Base-by-base conservation (phyloP, 1,140 invertebrate genomes). In the Pissodes strobi region DNA sequence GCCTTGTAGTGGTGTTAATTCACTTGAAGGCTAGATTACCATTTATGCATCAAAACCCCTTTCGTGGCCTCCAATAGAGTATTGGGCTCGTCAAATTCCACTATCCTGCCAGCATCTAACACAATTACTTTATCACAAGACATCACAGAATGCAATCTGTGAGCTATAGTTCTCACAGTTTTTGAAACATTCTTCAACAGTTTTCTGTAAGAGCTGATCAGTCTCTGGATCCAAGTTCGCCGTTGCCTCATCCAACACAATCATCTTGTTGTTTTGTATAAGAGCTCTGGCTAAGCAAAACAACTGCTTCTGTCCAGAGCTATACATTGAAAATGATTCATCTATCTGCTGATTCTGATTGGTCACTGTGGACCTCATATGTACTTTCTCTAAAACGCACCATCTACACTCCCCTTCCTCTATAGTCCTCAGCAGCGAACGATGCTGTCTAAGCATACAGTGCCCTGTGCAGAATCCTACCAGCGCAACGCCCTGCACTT, bases 81-180 rank as follows among this genome's bases (percentile, higher is more conserved):
- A 62, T 86, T 78, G 1, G 91, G 90, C 66, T 85, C 83, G 67
- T 90, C 89, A 75, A 88, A 91, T 79, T 94, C 87, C 38, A 83
- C 80, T 69, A 85, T 77, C 6, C 22, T 48, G 5, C 23, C 45
- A 21, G 10, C 45, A 10, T 48, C 23, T 48, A 48, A 48, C n/a
- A 48, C 23, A 15, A 48, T 1, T 6, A 48, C 23, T 10, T 48
- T 48, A 10, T 48, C 23, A 21, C 19, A 48, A 10, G 17, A 22
- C 19, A 48, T 48, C 9, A 48, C 19, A 1, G 23, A 48, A 10
- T 48, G 23, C 9, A 48, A 21, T 22, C 9, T 23, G n/a, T 48
- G 23, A 8, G 23, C 19, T 5, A 27, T 48, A 48, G n/a, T 19
- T 48, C n/a, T 48, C 45, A 48, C 37, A 39, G 37, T 39, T 13